Conservation (phyloP, 2,113 vertebrate genomes). For the Eolophus roseicapilla region DNA sequence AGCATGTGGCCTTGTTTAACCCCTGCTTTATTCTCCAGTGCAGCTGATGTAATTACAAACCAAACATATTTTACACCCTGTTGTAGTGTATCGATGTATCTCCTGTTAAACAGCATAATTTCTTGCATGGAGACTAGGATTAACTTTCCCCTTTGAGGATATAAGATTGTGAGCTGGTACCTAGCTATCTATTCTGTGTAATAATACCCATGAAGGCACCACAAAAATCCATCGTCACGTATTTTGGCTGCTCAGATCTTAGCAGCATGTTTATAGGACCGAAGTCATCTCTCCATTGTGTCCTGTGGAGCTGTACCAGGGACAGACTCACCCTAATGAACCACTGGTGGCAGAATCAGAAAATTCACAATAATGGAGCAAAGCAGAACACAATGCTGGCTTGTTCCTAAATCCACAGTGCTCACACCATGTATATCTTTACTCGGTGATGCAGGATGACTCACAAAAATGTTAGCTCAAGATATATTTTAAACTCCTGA, state of each 20-base stretch:
- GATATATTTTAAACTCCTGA: constrained; percentile 53
- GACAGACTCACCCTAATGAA: background rate
- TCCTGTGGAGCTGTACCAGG: background rate
- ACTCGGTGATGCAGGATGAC: constrained; percentile 24
- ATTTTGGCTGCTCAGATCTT: background rate
- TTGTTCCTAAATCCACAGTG: constrained; percentile 1
- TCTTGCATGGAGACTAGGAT: background rate
- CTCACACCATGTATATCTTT: constrained; percentile 47
- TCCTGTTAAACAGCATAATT: background rate
- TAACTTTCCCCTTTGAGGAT: background rate
- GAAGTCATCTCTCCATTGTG: rapidly evolving
- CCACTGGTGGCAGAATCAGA: background rate
- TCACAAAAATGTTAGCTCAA: constrained; percentile 44
- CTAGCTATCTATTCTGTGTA: background rate
- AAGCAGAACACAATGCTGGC: background rate
- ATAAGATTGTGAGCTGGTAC: background rate
- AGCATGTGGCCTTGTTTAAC: constrained; percentile 47
- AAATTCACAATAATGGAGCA: background rate
- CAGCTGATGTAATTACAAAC: background rate
- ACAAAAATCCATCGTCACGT: background rate
- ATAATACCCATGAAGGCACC: background rate
- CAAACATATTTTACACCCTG: background rate
- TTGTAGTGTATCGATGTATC: background rate
- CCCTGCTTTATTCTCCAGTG: constrained; percentile 1
- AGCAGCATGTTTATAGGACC: background rate